A percentile compares a stretch with the other conserved stretches of the same genome.
Conservation (phyloP, 1,140 invertebrate genomes). For the Teleopsis dalmanni region DNA sequence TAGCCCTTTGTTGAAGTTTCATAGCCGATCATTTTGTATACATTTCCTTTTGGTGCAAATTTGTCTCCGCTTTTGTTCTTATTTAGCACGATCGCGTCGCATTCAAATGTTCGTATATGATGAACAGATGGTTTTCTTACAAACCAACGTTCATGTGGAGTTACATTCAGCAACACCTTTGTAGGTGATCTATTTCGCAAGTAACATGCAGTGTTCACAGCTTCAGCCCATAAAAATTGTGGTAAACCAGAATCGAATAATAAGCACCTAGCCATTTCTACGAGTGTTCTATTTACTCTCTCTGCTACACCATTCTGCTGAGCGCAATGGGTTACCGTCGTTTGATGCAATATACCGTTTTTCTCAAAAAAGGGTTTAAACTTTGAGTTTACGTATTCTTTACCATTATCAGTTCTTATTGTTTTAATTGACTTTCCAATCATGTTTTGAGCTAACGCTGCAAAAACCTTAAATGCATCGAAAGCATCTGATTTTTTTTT, state of each 20-base stretch:
- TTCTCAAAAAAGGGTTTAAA: background rate
- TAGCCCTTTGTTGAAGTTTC: too few relatives aligned
- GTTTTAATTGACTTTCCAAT: constrained; percentile 23
- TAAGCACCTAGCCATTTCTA: constrained; percentile 24
- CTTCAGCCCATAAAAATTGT: constrained; percentile 45
- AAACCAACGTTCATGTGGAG: constrained; percentile 5
- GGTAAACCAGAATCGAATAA: constrained; percentile 32
- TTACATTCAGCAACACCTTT: constrained; percentile 2
- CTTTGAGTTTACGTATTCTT: constrained; percentile 26
- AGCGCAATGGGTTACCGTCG: background rate
- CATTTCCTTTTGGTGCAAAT: too few relatives aligned
- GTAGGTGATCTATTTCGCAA: constrained; percentile 11
- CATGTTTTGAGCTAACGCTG: background rate
- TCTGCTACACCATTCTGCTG: constrained; percentile 43
- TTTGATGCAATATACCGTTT: too few relatives aligned
- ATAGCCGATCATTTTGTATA: too few relatives aligned
- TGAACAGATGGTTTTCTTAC: constrained; percentile 5
- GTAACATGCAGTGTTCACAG: constrained; percentile 40
- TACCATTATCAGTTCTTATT: constrained; percentile 39
- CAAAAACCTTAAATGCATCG: constrained; percentile 7
- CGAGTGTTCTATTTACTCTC: constrained; percentile 18
- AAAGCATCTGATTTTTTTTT: constrained; percentile 12
- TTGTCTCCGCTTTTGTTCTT: too few relatives aligned
- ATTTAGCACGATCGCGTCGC: constrained; percentile 27
- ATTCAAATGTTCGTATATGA: constrained; percentile 35